Evolutionary conservation across 1,140 invertebrate species (phyloP), one percentile per base, ranked within the genome.

Genomic region (Leptinotarsa defecta): DNA sequence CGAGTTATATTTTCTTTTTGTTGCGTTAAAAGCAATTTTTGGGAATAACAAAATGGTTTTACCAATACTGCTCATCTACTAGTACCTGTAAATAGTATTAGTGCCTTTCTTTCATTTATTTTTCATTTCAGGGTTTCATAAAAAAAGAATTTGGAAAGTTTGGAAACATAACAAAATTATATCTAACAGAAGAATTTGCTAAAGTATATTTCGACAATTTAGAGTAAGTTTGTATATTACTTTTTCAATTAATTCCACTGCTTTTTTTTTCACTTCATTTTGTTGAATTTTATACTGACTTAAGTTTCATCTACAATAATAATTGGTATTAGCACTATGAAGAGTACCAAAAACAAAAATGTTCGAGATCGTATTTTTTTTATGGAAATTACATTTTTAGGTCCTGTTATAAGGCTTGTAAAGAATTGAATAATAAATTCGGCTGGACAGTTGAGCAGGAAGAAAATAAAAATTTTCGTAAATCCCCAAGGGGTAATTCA

Each of bases 131-230:
- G 75, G 52, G 3, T 22, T 13, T 20, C 34, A 65, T 78, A 15
- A 43, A 62, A 34, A 70, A 15, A n/a, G 75, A 74, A 52, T 77
- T 78, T 68, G 61, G 20, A 17, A 64, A 74, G 63, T 78, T 78
- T 71, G 77, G 77, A 34, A 24, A 74, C n/a, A 27, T 76, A 27
- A 57, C 15, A 61, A 78, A 78, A 74, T 34, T 78, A 13, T 78
- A 63, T 61, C 15, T 77, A 49, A n/a, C 17, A 11, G 17, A 24
- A n/a, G 20, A 62, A 17, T 76, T 71, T 68, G 75, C 72, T 15
- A 78, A 78, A 72, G 69, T 78, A 3, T 77, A 77, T 68, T 69
- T 77, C 15, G 34, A 61, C 8, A 27, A 77, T 27, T 24, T 6
- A n/a, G 24, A 68, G 77, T 78, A 74, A 76, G 75, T 74, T 24